Conservation (phyloP, 1,140 invertebrate species). For the Manduca sexta region DNA sequence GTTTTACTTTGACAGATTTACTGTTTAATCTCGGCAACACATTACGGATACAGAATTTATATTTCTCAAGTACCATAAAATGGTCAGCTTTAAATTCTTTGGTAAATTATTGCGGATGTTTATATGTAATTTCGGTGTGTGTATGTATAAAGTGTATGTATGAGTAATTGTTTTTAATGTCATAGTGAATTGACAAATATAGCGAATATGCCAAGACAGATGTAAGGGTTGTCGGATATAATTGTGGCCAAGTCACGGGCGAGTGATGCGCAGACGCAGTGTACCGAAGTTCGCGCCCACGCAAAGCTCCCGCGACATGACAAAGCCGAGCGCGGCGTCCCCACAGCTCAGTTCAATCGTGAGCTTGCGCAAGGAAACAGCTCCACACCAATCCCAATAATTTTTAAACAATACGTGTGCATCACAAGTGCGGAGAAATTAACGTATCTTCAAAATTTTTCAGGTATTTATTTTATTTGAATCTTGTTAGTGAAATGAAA, state of each 20-base stretch:
- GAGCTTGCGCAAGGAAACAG: slow-evolving; percentile 38
- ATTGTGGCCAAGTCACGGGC: slow-evolving; percentile 35
- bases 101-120: too few species aligned
- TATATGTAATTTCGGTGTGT: too few species aligned
- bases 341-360: slow-evolving; percentile 42
- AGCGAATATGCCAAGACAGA: slow-evolving; percentile 43
- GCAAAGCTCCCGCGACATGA: slow-evolving; percentile 38
- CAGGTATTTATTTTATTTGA: slow-evolving; percentile 14
- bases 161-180: slow-evolving; percentile 24
- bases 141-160: not conserved
- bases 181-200: slow-evolving; percentile 37
- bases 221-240: slow-evolving; percentile 23
- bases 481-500: not conserved
- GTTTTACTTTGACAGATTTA: slow-evolving; percentile 21
- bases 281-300: slow-evolving; percentile 37
- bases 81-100: too few species aligned
- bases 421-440: slow-evolving; percentile 12
- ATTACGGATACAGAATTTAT: too few species aligned
- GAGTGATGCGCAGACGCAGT: slow-evolving; percentile 31
- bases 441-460: slow-evolving; percentile 2
- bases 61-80: too few species aligned
- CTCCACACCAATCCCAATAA: slow-evolving; percentile 9
- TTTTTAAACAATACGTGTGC: not conserved
- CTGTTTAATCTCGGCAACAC: slow-evolving; percentile 9
- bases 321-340: slow-evolving; percentile 36